A percentile compares a stretch with the other conserved stretches of the same genome.
Conservation (phyloP, 2,888 invertebrate genomes). For the Lasioglossum pauxillum region DNA sequence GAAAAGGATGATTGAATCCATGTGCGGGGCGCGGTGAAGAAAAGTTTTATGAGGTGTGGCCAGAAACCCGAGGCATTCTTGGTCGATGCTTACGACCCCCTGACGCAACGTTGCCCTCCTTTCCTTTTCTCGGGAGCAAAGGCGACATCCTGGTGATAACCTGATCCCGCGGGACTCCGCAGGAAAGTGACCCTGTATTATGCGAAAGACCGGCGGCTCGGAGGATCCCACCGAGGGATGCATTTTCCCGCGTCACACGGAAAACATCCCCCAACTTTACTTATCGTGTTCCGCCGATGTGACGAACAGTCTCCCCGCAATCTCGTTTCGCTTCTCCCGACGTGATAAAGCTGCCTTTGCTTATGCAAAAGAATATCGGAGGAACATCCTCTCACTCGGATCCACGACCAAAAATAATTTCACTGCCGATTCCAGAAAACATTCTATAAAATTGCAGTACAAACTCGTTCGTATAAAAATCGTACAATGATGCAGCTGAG, state of each 20-base stretch:
- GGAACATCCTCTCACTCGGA: background rate
- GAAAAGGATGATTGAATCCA: slow-evolving; percentile 23
- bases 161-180: slow-evolving; percentile 49
- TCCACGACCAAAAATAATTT: background rate
- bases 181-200: slow-evolving; percentile 61
- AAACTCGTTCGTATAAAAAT: too few species aligned
- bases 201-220: slow-evolving; percentile 53
- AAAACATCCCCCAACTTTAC: slow-evolving; percentile 18
- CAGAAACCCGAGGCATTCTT: slow-evolving; percentile 19
- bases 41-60: slow-evolving; percentile 42
- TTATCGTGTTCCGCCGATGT: slow-evolving; percentile 23
- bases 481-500: too few species aligned
- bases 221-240: slow-evolving; percentile 36
- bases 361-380: background rate
- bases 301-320: slow-evolving; percentile 14
- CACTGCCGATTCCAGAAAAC: background rate
- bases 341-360: background rate
- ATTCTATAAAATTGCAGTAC: background rate
- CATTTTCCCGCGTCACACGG: slow-evolving; percentile 35
- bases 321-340: background rate
- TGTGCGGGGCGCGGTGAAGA: slow-evolving; percentile 12
- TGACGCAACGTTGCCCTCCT: slow-evolving; percentile 37
- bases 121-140: slow-evolving; percentile 33
- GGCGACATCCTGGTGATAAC: slow-evolving; percentile 58
- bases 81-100: slow-evolving; percentile 25